Conservation (phyloP, 92 coral and sea anemone genomes). For the Epizoanthus ramosus region DNA sequence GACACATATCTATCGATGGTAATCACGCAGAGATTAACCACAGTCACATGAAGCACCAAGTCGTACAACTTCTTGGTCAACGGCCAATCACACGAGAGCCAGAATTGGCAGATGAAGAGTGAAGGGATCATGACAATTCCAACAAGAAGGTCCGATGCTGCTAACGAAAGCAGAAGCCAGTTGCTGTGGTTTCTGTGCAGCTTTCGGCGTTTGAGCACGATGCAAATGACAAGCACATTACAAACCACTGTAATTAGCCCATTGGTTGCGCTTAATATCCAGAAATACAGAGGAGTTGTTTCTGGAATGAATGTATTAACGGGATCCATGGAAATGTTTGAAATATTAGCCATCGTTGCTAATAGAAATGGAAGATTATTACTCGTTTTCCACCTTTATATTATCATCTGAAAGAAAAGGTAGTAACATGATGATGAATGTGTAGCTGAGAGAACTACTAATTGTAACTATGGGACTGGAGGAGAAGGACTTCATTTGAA, state of each 20-base stretch:
- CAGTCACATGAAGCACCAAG: conserved; percentile 60
- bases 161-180: conserved; percentile 67
- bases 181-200: conserved; percentile 49
- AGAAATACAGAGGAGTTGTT: conserved; percentile 57
- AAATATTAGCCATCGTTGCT: too few species aligned
- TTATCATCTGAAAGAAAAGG: too few species aligned
- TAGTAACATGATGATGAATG: too few species aligned
- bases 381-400: too few species aligned
- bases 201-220: conserved; percentile 36
- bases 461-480: too few species aligned
- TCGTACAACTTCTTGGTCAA: conserved; percentile 63
- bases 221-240: conserved; percentile 60
- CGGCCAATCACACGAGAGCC: conserved; percentile 45
- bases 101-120: conserved; percentile 59
- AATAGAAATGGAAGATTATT: too few species aligned
- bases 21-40: conserved; percentile 57
- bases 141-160: conserved; percentile 56
- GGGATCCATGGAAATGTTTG: too few species aligned
- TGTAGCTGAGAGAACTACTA: too few species aligned
- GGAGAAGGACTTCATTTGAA: too few species aligned
- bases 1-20: conserved; percentile 67
- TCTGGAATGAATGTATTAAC: conserved; percentile 48
- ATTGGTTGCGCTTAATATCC: conserved; percentile 57
- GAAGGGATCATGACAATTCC: conserved; percentile 68
- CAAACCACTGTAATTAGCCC: conserved; percentile 61